Conservation (phyloP, 92 coral and sea anemone species). For the Epizoanthus illoricatus region DNA sequence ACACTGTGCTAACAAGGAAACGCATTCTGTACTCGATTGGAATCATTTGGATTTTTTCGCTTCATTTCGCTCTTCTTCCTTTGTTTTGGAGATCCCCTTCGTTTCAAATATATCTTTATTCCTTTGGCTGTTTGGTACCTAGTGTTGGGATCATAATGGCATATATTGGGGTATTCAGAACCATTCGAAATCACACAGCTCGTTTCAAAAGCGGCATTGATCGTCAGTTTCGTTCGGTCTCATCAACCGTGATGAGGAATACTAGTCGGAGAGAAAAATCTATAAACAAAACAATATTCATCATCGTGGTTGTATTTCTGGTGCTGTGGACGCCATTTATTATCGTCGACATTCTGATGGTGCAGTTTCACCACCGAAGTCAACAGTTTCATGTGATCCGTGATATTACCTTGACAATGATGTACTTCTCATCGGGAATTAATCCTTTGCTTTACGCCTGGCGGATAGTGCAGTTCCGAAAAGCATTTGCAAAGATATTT, state of each 20-base stretch:
- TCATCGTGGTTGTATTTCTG: slow-evolving; percentile 62
- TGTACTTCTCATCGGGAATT: slow-evolving; percentile 73
- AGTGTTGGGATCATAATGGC: slow-evolving; percentile 53
- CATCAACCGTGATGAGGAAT: slow-evolving; percentile 61
- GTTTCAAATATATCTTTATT: slow-evolving; percentile 68
- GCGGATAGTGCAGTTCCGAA: slow-evolving; percentile 73
- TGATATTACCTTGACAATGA: slow-evolving; percentile 66
- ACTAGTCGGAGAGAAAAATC: slow-evolving; percentile 70
- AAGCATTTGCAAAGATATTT: slow-evolving; percentile 49
- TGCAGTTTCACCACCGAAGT: slow-evolving; percentile 51
- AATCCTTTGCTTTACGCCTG: slow-evolving; percentile 81
- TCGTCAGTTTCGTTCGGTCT: slow-evolving; percentile 20
- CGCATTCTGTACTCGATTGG: slow-evolving; percentile 57
- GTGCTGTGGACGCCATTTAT: slow-evolving; percentile 71
- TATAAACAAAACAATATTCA: slow-evolving; percentile 75
- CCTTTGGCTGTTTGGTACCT: slow-evolving; percentile 67
- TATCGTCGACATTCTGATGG: slow-evolving; percentile 65
- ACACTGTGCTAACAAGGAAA: slow-evolving; percentile 53
- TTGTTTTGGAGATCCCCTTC: slow-evolving; percentile 35
- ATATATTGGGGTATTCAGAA: slow-evolving; percentile 55
- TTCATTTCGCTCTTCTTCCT: slow-evolving; percentile 45
- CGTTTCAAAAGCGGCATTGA: slow-evolving; percentile 33
- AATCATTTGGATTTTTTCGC: slow-evolving; percentile 62
- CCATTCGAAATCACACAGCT: slow-evolving; percentile 65
- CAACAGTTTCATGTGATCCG: slow-evolving; percentile 50